Evolutionary conservation across 2,797 vertebrate genomes (phyloP), one percentile per base, ranked within the genome.

Genomic region (Avahi laniger): DNA sequence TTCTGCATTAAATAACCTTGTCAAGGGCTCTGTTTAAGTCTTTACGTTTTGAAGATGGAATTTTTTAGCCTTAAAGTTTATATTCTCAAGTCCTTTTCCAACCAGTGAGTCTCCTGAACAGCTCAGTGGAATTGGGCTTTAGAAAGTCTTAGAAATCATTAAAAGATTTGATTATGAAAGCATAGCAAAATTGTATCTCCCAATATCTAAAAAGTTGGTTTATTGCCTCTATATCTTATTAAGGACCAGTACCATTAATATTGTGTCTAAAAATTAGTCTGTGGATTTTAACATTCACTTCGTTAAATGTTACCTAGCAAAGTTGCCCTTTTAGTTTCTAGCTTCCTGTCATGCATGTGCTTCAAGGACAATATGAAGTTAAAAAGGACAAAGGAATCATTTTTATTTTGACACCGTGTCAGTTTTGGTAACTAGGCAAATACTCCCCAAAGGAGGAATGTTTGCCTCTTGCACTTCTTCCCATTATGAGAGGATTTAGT

Each of bases 1-100:
- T 89, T 73, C 92, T 97, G 9, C 94, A 41, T 97, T 96, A 96
- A 89, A 92, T 96, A 85, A 96, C 48, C 50, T 98, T 97, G 78
- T 88, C 91, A 96, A 96, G 90, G 43, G 78, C 93, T 94, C 67
- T 92, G 2, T 96, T 96, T 81, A 93, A 96, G 20, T 95, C 92
- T 97, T 95, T 97, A 97, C 4, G 81, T 96, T 97, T 94, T 61
- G 59, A 95, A 95, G 78, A 94, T 97, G 75, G 57, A 79, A 86
- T 89, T 94, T 94, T 94, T 96, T 93, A 94, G 82, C 72, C 95
- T 98, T 94, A 92, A 97, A 96, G 43, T 91, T 54, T 69, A 14
- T 28, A 97, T 59, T 93, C 26, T 95, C 85, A 94, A 97, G 72
- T 79, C 73, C 93, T 78, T 87, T 97, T 97, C 93, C 93, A 95